Base-by-base conservation (phyloP, 2,113 vertebrate genomes). In the Zingel zingel region DNA sequence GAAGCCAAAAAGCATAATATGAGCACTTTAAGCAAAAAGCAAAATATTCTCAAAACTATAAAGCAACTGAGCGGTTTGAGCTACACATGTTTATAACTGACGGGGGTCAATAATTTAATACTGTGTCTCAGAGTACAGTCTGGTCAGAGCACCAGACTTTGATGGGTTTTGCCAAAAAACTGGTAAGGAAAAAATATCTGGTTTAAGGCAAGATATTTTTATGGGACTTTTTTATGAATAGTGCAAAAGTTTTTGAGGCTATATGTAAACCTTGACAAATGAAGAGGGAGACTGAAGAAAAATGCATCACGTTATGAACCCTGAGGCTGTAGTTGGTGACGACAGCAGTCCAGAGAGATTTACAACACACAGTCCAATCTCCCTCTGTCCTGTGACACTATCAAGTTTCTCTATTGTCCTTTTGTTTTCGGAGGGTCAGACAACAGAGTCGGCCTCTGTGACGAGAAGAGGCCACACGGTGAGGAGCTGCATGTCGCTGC, bases 351-450 rank as follows among this genome's bases (percentile, higher is more conserved):
- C 45, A 56, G 36, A 54, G 23, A 45, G 61, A 65, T 86, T 89
- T 25, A 85, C 77, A 56, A 51, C 79, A 79, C n/a, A 18, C 50
- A 51, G 45, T 27, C 50, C 53, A 59, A 74, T 50, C 63, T 67
- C 61, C 30, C n/a, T 77, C 63, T 71, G 61, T 69, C 48, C 74
- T 77, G 51, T 56, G 66, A 43, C 21, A 6, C 66, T 58, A 81
- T 77, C 72, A 30, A 56, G 57, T 74, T 64, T 39, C 9, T 72
- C 81, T 70, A 58, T 87, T 75, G 89, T 77, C 64, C 81, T 76
- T 83, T 83, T 89, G 86, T 91, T 78, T 54, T 63, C 2, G 19
- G 33, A 68, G 36, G 71, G 51, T 85, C 61, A 76, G 86, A 86
- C 67, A 84, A 74, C 81, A 88, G 66, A 72, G 68, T 33, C 69